Percentiles rank a stretch among this genome's conserved stretches.
phyloP scores from a whole-genome alignment of 2,888 invertebrate genomes.

The Leucoma salicis region DNA sequence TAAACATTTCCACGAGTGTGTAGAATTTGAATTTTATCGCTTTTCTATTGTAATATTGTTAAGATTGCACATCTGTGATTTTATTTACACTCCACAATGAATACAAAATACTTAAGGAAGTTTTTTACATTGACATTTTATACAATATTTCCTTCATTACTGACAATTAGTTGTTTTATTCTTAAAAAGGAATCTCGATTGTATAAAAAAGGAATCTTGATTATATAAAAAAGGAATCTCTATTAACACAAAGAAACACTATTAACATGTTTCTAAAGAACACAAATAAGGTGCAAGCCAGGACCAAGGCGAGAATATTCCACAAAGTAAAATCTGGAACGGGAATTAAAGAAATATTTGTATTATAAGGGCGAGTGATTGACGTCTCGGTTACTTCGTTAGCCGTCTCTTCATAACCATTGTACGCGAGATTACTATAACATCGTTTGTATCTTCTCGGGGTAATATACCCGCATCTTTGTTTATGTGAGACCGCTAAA shows the following conservation, averaged over 20 bases:
- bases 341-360: too few relatives aligned
- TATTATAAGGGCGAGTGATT: slow-evolving; percentile 57
- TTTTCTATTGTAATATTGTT: slow-evolving; percentile 6
- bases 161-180: too few relatives aligned
- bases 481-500: slow-evolving; percentile 53
- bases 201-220: too few relatives aligned
- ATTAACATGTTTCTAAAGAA: too few relatives aligned
- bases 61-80: neutral
- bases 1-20: slow-evolving; percentile 18
- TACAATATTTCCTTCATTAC: neutral
- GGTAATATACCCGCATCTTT: slow-evolving; percentile 53
- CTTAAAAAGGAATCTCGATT: too few relatives aligned
- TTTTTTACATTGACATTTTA: too few relatives aligned
- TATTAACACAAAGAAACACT: too few relatives aligned
- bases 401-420: slow-evolving; percentile 55
- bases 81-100: neutral
- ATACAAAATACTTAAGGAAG: neutral
- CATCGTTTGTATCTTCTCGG: slow-evolving; percentile 35
- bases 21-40: slow-evolving; percentile 14
- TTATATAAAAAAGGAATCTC: too few relatives aligned
- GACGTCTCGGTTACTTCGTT: slow-evolving; percentile 63
- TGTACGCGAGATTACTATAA: slow-evolving; percentile 28
- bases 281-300: too few relatives aligned
- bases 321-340: too few relatives aligned
- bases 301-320: too few relatives aligned